These are phyloP conservation scores for Rhabdomys dilectus DNA, from an alignment of 2,113 vertebrate species.

Conservation along the genomic window DNA sequence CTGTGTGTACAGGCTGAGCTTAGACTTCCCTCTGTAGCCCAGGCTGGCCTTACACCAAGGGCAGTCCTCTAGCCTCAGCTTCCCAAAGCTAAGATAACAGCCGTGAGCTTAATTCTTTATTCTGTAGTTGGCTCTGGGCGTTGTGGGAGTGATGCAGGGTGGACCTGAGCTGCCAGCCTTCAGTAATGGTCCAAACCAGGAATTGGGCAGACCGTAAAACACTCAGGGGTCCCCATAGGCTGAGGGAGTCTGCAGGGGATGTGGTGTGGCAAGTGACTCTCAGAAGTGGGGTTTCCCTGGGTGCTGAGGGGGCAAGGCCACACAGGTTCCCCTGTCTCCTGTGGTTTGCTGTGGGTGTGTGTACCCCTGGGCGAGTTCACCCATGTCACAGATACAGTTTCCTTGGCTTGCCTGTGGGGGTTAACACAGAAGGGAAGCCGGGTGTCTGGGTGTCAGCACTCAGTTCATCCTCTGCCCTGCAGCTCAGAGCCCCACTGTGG, in stretches of 20 bases:
- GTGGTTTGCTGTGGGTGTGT: neutral
- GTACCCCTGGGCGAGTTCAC: neutral
- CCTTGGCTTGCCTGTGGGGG: neutral
- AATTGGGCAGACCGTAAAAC: neutral
- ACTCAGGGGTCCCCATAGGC: neutral
- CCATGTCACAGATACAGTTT: neutral
- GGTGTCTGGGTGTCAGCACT: neutral
- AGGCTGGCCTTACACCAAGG: neutral
- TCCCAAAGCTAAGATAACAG: neutral
- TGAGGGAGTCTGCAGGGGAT: neutral
- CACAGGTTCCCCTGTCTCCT: neutral
- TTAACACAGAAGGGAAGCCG: neutral
- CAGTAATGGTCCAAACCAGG: neutral
- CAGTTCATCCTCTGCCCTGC: constrained; percentile 45
- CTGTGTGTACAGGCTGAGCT: neutral
- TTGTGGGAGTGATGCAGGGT: neutral
- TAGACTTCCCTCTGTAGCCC: neutral
- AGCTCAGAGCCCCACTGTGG: constrained; percentile 96
- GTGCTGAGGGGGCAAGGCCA: neutral
- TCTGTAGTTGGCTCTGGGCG: neutral
- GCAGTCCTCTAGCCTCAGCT: neutral
- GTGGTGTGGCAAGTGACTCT: neutral
- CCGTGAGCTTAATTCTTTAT: neutral
- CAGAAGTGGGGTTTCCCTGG: neutral
- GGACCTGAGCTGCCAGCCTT: neutral